phyloP scores from a whole-genome alignment of 2,797 vertebrate genomes.

The Trachurus trachurus region DNA sequence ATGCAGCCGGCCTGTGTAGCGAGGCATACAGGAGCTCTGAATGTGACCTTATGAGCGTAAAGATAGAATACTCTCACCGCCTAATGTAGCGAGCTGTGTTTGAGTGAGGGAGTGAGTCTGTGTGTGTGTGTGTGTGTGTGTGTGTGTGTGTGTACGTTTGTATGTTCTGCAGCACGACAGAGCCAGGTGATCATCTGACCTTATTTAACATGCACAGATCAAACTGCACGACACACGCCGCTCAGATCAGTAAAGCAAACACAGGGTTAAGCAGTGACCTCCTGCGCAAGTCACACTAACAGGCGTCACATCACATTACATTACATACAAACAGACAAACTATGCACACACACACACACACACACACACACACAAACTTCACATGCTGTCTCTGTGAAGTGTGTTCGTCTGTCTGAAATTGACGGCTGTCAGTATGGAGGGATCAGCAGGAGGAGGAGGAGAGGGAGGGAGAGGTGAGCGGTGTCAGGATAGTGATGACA shows the following conservation, averaged over 20 bases:
- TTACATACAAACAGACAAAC: slow-evolving; percentile 26
- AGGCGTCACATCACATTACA: slow-evolving; percentile 35
- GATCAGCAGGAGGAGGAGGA: slow-evolving; percentile 44
- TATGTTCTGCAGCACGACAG: slow-evolving; percentile 43
- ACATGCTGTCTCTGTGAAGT: slow-evolving; percentile 40
- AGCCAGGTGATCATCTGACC: slow-evolving; percentile 40
- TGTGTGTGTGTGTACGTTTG: slow-evolving; percentile 27
- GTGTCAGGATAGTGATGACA: slow-evolving; percentile 61
- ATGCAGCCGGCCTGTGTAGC: slow-evolving; percentile 65
- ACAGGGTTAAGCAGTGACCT: slow-evolving; percentile 34
- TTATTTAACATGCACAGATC: slow-evolving; percentile 37
- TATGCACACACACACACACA: background rate
- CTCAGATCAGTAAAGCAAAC: slow-evolving; percentile 22
- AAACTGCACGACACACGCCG: slow-evolving; percentile 28
- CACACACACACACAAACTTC: background rate
- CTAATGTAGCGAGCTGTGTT: slow-evolving; percentile 44
- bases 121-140: slow-evolving; percentile 40
- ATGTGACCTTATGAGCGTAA: slow-evolving; percentile 74
- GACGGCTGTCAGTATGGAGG: slow-evolving; percentile 66
- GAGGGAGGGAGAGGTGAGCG: slow-evolving; percentile 51
- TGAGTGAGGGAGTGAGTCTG: slow-evolving; percentile 5
- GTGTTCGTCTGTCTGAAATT: slow-evolving; percentile 51
- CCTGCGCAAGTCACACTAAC: slow-evolving; percentile 26
- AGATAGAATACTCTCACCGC: slow-evolving; percentile 62
- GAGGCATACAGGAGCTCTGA: slow-evolving; percentile 66